phyloP scores from a whole-genome alignment of 1,140 invertebrate genomes.

The Zaprionus camerounensis region DNA sequence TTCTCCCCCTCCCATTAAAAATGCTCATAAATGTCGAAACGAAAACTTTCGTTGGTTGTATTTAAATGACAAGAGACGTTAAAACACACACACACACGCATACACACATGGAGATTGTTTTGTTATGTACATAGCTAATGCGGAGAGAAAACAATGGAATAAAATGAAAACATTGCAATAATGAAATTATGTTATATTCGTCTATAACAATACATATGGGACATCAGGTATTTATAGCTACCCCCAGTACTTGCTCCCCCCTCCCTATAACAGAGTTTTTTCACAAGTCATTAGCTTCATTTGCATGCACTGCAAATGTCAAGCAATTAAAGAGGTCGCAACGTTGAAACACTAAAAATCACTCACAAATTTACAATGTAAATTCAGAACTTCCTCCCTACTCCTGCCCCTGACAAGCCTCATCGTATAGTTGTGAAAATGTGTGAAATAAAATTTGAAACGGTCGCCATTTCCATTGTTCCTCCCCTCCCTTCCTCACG shows the following conservation, averaged over 20 bases:
- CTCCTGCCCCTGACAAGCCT: slow-evolving; percentile 33
- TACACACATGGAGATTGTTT: slow-evolving; percentile 2
- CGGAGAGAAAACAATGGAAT: slow-evolving; percentile 22
- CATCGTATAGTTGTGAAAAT: slow-evolving; percentile 53
- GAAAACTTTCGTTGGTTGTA: slow-evolving; percentile 50
- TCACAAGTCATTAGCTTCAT: slow-evolving; percentile 55
- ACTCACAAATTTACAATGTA: slow-evolving; percentile 65
- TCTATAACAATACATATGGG: neutral
- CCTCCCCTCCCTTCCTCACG: too few species aligned
- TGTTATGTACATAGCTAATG: slow-evolving; percentile 20
- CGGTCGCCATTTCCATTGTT: slow-evolving; percentile 29
- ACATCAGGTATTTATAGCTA: neutral
- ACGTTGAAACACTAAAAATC: slow-evolving; percentile 41
- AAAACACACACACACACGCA: slow-evolving; percentile 9
- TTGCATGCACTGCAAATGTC: slow-evolving; percentile 37
- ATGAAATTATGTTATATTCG: neutral
- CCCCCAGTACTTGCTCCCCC: neutral
- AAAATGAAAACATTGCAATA: slow-evolving; percentile 8
- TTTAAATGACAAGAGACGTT: slow-evolving; percentile 32
- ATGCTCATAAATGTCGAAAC: slow-evolving; percentile 61
- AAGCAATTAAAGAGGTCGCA: slow-evolving; percentile 42
- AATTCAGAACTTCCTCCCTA: slow-evolving; percentile 48
- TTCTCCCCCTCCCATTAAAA: neutral
- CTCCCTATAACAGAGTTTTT: slow-evolving; percentile 11
- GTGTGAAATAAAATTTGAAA: slow-evolving; percentile 76